Conservation (phyloP, 2,113 vertebrate genomes). For the Corydoras maculifer region DNA sequence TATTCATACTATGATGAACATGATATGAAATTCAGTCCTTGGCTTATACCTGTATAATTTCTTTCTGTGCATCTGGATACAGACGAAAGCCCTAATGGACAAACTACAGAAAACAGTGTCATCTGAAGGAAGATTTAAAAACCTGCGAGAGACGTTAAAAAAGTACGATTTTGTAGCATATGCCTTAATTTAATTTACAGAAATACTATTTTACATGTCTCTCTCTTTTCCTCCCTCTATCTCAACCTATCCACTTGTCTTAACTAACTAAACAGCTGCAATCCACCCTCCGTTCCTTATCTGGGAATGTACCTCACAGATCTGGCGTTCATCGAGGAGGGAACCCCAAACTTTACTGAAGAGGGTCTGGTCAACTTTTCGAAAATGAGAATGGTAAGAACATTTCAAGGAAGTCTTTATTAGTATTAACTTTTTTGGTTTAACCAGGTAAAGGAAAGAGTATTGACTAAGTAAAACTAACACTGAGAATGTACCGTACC, state of each 20-base stretch:
- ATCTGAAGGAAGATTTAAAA: slow-evolving; percentile 97
- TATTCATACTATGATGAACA: no score
- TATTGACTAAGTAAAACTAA: no score
- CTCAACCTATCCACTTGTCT: background rate
- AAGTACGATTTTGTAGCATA: slow-evolving; percentile 70
- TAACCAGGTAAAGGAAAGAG: no score
- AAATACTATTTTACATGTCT: background rate
- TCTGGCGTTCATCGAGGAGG: slow-evolving; percentile 95
- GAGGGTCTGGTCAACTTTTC: slow-evolving; percentile 98
- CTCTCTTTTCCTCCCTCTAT: background rate
- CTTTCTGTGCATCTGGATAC: slow-evolving; percentile 30
- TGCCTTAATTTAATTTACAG: no score
- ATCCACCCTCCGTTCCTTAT: slow-evolving; percentile 93
- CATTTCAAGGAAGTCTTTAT: background rate
- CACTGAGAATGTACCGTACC: no score
- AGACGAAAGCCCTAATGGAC: slow-evolving; percentile 97
- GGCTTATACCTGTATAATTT: background rate
- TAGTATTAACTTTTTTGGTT: background rate
- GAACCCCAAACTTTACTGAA: slow-evolving; percentile 95
- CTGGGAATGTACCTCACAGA: slow-evolving; percentile 98
- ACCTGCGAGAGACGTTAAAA: slow-evolving; percentile 96
- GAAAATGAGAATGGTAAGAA: slow-evolving; percentile 97
- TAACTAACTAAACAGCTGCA: slow-evolving; percentile 71
- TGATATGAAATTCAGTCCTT: background rate
- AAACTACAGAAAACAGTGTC: slow-evolving; percentile 98